Conservation (phyloP, 2,888 invertebrate species). For the Acheta domesticus region DNA sequence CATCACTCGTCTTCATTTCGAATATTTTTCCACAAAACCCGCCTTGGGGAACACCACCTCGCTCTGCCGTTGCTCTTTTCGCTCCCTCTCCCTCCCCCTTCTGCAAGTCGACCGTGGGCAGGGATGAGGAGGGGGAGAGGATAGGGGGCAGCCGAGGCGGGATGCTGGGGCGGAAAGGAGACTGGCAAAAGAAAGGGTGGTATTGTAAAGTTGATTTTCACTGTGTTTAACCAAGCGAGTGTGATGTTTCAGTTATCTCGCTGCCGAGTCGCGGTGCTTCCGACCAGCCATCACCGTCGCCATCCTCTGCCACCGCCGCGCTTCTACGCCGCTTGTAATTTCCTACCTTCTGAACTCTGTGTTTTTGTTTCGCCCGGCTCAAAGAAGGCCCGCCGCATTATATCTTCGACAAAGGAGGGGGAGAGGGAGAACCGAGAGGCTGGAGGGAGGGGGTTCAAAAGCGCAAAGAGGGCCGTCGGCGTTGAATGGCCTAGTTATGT, state of each 20-base stretch:
- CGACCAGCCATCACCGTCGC: background rate
- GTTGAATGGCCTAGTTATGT: background rate
- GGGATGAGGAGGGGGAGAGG: background rate
- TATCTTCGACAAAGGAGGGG: background rate
- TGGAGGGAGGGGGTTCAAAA: background rate
- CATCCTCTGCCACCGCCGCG: background rate
- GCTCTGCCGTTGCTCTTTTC: background rate
- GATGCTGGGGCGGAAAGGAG: background rate
- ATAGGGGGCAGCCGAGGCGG: too few relatives aligned
- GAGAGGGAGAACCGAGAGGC: background rate
- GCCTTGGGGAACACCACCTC: too few relatives aligned
- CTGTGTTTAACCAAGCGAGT: slow-evolving; percentile 9
- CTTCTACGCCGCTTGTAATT: background rate
- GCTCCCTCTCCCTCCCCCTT: background rate
- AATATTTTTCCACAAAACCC: too few relatives aligned
- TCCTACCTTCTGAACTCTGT: background rate
- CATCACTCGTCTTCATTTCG: too few relatives aligned
- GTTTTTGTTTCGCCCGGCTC: background rate
- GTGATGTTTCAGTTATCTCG: slow-evolving; percentile 9
- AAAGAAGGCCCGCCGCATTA: slow-evolving; percentile 7
- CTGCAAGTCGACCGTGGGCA: background rate
- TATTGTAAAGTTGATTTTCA: slow-evolving; percentile 18
- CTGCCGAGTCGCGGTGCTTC: background rate
- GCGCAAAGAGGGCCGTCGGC: background rate
- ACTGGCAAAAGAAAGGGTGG: background rate